Evolutionary conservation across 2,113 vertebrate genomes (phyloP).

Genomic region (Tetrao urogallus): DNA sequence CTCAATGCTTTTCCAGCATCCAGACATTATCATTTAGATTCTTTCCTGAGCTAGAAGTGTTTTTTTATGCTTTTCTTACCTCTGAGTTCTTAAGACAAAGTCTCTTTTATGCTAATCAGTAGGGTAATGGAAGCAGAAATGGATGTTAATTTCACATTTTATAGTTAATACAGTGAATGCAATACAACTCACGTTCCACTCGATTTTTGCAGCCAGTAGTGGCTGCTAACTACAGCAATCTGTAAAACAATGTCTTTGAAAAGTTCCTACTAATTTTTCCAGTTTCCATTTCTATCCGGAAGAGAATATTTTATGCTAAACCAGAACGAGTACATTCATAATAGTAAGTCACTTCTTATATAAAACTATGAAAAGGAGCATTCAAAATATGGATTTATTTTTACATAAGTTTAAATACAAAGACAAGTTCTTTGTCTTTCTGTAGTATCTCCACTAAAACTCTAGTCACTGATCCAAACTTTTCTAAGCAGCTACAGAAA

Average conservation of each 20-base stretch:
- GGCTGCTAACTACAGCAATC: fast-evolving
- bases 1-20: background rate
- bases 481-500: background rate
- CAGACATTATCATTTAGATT: background rate
- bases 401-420: background rate
- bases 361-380: background rate
- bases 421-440: background rate
- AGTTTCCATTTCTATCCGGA: background rate
- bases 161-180: background rate
- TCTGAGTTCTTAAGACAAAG: background rate
- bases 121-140: background rate
- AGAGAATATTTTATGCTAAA: background rate
- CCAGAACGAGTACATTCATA: background rate
- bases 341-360: background rate
- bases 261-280: background rate
- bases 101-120: slow-evolving; percentile 6
- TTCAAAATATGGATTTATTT: background rate
- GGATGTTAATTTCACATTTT: background rate
- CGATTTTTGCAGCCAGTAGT: background rate
- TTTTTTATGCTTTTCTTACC: background rate
- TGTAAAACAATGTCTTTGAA: background rate
- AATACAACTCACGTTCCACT: background rate
- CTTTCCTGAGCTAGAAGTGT: background rate
- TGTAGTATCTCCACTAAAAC: background rate
- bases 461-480: background rate